Base-by-base conservation (phyloP, 2,888 invertebrate genomes). In the Drosophila nr. fundita region DNA sequence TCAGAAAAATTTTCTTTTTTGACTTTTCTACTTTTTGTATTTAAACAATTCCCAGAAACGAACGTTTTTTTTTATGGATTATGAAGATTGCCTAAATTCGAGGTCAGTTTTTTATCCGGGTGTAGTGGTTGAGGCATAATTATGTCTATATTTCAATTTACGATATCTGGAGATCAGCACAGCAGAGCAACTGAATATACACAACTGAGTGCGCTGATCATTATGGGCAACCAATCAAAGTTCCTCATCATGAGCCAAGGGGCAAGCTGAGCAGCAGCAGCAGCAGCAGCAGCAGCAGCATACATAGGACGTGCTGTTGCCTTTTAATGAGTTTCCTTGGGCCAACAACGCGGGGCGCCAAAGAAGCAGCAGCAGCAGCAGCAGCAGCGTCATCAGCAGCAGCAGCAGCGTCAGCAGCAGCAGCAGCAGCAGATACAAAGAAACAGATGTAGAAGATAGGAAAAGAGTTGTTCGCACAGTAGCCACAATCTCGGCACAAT, bases 281-380 rank as follows among this genome's bases (percentile, higher is more conserved):
- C 34, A 13, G 34, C 34, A 13, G 34, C 34, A 13, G 34, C 34
- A 34, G 36, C 40, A 49, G 29, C 52, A 24, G 42, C 60, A 60
- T 54, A 54, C 34, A 66, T 65, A 72, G 67, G 75, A 69, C 72
- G 48, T 76, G 69, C 45, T 60, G 45, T 61, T 73, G 76, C 68
- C 73, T 61, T 73, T 87, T 89, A 89, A 87, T 85, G 83, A 84
- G 89, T 77, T 89, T 89, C 86, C 81, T 79, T 68, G 74, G 71
- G 77, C 67, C 30, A 29, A 27, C 69, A 30, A 54, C 71, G 68
- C 69, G 63, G 71, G 76, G 73, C 68, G 78, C 68, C 74, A 69
- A 58, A 65, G 32, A 21, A n/a, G n/a, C 30, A 59, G 45, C 63
- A 48, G 54, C 53, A 34, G 62, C 49, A 27, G 27, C 21, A 21